Percentiles rank a stretch among this genome's conserved stretches.
Conservation (phyloP, 2,113 vertebrate species). For the Sebastes fasciatus region DNA sequence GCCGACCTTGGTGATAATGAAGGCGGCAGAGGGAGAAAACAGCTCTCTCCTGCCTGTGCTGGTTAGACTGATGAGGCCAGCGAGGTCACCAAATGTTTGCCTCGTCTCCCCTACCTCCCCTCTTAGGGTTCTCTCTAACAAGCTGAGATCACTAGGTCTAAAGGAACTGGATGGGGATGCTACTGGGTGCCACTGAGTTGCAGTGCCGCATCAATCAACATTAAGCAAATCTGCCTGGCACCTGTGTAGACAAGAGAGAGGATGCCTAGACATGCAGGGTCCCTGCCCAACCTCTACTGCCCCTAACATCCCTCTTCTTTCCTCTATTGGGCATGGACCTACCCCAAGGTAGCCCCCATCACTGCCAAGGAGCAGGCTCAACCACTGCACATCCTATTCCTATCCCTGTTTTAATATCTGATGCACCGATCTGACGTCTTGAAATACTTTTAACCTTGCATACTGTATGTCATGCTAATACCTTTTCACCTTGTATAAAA, state of each 20-base stretch:
- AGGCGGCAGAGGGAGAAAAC: background rate
- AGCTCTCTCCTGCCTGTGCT: background rate
- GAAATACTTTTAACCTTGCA: too few species aligned
- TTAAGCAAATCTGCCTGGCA: background rate
- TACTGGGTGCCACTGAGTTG: background rate
- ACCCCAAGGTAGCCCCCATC: background rate
- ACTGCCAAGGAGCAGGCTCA: background rate
- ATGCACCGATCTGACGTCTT: too few species aligned
- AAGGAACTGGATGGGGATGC: background rate
- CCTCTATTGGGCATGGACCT: background rate
- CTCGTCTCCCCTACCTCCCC: background rate
- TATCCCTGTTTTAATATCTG: background rate
- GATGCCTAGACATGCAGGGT: background rate
- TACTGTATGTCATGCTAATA: too few species aligned
- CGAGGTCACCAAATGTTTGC: background rate
- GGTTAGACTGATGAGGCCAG: conserved; percentile 7
- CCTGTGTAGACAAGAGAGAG: background rate
- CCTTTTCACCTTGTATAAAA: too few species aligned
- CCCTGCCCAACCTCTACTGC: background rate
- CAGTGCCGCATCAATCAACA: background rate
- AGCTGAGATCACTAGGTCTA: background rate
- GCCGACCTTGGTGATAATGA: background rate
- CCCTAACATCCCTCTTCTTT: background rate
- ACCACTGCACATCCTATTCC: background rate
- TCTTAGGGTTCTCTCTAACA: background rate